Base-by-base conservation (phyloP, 2,888 invertebrate genomes). In the Cryptocheilus praepositus region DNA sequence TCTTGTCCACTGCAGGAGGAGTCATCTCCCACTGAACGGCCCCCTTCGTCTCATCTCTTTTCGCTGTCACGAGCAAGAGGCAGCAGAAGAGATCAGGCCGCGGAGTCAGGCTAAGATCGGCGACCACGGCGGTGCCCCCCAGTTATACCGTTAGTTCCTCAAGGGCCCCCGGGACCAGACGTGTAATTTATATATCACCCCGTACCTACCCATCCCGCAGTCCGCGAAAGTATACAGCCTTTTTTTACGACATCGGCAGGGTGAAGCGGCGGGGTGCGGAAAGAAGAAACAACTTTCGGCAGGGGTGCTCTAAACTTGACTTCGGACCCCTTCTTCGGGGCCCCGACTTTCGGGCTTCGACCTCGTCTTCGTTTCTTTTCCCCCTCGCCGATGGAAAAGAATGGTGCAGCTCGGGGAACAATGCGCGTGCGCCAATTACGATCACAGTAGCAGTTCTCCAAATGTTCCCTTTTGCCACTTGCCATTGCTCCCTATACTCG, bases 121-220 rank as follows among this genome's bases (percentile, higher is more conserved):
- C 69, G 73, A 73, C 78, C 74, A 79, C 76, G 75, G 68, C 61
- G 65, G 62, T 61, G 56, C 28, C 49, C 64, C 61, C 67, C 73
- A 66, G 67, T 70, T 71, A 79, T 87, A 81, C 87, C 87, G 87
- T 87, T 87, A 83, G 74, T 81, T 82, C 82, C 85, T 83, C 80
- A 71, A 76, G 83, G 83, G 78, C 81, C 82, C 80, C 82, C 71
- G 78, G 77, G 83, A 82, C 83, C 85, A 83, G 85, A 86, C 85
- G 81, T 86, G 83, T 86, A 87, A 87, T 86, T 87, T 87, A 87
- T 87, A 87, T 85, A 85, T 86, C 83, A 84, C 83, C 80, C 81
- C 71, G 80, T 79, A 74, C 78, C 78, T 76, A 71, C 74, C 67
- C 79, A 64, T 73, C 72, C 46, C 61, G 22, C 61, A 69, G 75